Evolutionary conservation across 2,888 invertebrate genomes (phyloP).

Genomic region (Clostera curtula): DNA sequence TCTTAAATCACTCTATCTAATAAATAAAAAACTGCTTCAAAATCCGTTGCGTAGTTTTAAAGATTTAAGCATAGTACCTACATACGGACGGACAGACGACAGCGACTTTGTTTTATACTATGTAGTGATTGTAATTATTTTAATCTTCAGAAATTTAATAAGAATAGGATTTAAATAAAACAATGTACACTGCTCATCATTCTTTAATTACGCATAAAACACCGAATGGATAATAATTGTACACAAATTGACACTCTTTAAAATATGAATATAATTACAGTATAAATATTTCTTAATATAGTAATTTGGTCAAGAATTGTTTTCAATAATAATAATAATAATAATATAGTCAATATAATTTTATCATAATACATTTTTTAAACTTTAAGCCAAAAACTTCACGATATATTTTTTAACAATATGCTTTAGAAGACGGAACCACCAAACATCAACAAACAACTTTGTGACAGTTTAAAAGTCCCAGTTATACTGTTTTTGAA

Average conservation of each 20-base stretch:
- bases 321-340: slow-evolving; percentile 18
- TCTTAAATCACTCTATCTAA: too few species aligned
- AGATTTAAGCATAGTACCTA: too few species aligned
- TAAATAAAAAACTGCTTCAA: too few species aligned
- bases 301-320: slow-evolving; percentile 46
- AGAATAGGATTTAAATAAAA: slow-evolving; percentile 7
- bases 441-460: too few species aligned
- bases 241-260: slow-evolving; percentile 51
- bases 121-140: too few species aligned
- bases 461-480: too few species aligned
- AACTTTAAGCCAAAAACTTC: slow-evolving; percentile 34
- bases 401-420: slow-evolving; percentile 19
- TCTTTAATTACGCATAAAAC: slow-evolving; percentile 43
- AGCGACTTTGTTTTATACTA: too few species aligned
- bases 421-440: slow-evolving; percentile 11
- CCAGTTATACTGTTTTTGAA: too few species aligned
- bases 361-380: slow-evolving; percentile 9
- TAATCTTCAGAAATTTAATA: too few species aligned
- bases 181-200: slow-evolving; percentile 15
- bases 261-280: slow-evolving; percentile 21
- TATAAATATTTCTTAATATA: too few species aligned
- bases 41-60: too few species aligned
- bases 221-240: slow-evolving; percentile 40
- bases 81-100: too few species aligned
- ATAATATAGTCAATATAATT: slow-evolving; percentile 8